Base-by-base conservation (phyloP, 2,888 invertebrate genomes). In the Germaria angustata region DNA sequence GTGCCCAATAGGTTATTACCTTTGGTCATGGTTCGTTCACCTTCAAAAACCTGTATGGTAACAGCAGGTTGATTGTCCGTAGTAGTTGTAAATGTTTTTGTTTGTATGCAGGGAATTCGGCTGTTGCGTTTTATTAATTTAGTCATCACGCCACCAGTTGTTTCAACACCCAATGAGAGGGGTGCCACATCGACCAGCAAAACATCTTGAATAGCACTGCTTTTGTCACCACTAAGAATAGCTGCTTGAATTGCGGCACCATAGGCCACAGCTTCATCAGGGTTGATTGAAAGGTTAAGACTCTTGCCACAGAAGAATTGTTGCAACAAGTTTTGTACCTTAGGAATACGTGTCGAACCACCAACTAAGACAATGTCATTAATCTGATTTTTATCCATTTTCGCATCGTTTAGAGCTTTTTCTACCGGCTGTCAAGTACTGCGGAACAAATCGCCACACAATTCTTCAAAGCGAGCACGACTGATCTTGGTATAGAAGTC, bases 1-100 rank as follows among this genome's bases (percentile, higher is more conserved):
- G 97, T 98, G 80, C 99, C 99, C 84, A 99, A 93, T 41, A 97
- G 92, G 91, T 98, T 96, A 93, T 98, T 98, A 91, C 97, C 97
- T 88, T 95, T 96, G 85, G 97, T 97, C 96, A 97, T 96, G 55
- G 96, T 96, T 34, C 96, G 92, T 90, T 95, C 95, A 57, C 95
- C 95, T 89, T 96, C 95, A 89, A 93, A 94, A 15, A 95, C 95
- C 88, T 95, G 94, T 85, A 95, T 94, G 28, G 94, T 93, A 34
- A 95, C 95, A 0, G 93, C 95, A 1, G 95, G 93, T 90, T 96
- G 96, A 91, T 96, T 96, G 91, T 96, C 96, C 0, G 95, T 92
- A 88, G 95, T 96, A 0, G 96, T 96, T 46, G 96, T 95, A 91
- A 96, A 96, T 0, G 93, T 94, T 88, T 95, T 93, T 0, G 93